A percentile compares a stretch with the other conserved stretches of the same genome.
These are phyloP conservation scores for Hofmannophila pseudospretella DNA, from an alignment of 2,888 invertebrate species.

Conservation along the genomic window DNA sequence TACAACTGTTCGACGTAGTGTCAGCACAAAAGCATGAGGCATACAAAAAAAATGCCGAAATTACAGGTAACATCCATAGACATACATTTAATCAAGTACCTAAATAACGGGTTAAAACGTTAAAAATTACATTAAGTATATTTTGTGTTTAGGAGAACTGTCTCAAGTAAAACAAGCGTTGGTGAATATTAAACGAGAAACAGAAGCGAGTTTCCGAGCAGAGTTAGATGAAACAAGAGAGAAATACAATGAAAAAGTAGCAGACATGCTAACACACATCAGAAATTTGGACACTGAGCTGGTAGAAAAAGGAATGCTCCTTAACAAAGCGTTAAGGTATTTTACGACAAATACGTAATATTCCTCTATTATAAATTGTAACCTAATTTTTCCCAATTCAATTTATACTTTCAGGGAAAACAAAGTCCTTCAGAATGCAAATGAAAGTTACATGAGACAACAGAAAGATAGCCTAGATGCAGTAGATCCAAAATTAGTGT, in stretches of 20 bases:
- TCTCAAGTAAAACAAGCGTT: constrained; percentile 69
- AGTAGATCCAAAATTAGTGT: constrained; percentile 56
- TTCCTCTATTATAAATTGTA: not conserved
- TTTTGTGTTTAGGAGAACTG: constrained; percentile 69
- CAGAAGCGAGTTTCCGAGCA: constrained; percentile 73
- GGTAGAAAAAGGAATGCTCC: constrained; percentile 70
- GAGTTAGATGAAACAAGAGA: constrained; percentile 78
- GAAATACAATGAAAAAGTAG: constrained; percentile 77
- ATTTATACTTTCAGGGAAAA: constrained; percentile 60
- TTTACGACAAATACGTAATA: not conserved
- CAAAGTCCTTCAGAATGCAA: constrained; percentile 69
- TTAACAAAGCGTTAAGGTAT: constrained; percentile 71
- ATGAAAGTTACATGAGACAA: constrained; percentile 58
- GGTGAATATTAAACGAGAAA: constrained; percentile 72
- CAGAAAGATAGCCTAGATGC: constrained; percentile 40
- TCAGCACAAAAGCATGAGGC: constrained; percentile 55
- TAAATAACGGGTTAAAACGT: constrained; percentile 41
- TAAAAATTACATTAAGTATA: not conserved
- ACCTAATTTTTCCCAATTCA: constrained; percentile 1
- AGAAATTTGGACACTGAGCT: constrained; percentile 76
- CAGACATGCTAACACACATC: constrained; percentile 76
- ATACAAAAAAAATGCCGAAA: constrained; percentile 41
- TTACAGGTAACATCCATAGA: constrained; percentile 35
- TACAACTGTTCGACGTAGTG: constrained; percentile 63
- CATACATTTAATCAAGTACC: constrained; percentile 29